These are phyloP conservation scores for Cephalophus harveyi DNA, from an alignment of 2,113 vertebrate genomes.

Conservation along the genomic window DNA sequence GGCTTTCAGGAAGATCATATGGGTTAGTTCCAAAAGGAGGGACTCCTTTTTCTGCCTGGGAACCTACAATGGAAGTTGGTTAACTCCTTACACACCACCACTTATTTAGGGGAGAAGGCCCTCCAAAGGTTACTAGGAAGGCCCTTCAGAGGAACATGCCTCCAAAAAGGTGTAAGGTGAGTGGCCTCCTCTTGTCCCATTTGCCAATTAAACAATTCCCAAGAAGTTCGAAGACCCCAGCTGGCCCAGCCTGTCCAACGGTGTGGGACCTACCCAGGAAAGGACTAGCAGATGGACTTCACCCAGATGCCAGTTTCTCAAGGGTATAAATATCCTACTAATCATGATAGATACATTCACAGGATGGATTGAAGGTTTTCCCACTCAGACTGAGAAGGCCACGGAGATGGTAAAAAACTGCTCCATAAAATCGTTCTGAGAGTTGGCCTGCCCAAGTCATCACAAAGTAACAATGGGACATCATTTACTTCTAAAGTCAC, in stretches of 20 bases:
- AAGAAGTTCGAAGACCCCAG: background rate
- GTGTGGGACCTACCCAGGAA: background rate
- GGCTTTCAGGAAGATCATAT: background rate
- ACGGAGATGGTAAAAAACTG: background rate
- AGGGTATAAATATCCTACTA: background rate
- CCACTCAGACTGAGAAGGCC: background rate
- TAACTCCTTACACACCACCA: background rate
- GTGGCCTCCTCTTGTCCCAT: background rate
- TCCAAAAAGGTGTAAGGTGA: background rate
- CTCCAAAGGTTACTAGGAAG: background rate
- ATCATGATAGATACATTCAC: background rate
- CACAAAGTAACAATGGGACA: background rate
- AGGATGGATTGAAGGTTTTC: background rate
- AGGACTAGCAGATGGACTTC: background rate
- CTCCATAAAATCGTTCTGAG: background rate
- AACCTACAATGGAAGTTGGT: background rate
- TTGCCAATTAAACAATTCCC: background rate
- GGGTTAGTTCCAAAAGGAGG: background rate
- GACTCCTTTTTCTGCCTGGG: background rate
- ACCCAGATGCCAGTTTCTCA: background rate
- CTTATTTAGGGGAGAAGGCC: background rate
- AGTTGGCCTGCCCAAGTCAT: background rate
- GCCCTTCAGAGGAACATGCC: background rate
- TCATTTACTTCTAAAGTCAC: background rate
- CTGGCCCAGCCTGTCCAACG: background rate